Evolutionary conservation across 2,888 invertebrate genomes (phyloP).

Genomic region (Spisula subtruncata): DNA sequence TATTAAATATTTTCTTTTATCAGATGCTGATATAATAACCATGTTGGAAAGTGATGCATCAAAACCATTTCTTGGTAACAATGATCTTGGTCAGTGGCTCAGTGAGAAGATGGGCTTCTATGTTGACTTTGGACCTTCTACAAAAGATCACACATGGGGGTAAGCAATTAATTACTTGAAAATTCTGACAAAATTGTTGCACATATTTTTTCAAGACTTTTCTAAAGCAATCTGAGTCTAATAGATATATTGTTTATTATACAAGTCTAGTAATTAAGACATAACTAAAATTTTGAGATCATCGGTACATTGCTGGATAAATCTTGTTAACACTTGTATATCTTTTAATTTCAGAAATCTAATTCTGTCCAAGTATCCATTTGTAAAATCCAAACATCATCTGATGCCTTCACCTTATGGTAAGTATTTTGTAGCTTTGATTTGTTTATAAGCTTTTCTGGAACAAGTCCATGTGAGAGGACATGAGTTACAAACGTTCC

Average conservation of each 20-base stretch:
- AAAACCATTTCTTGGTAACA: constrained; percentile 88
- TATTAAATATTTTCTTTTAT: neutral
- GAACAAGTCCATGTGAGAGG: too few species aligned
- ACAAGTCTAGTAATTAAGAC: too few species aligned
- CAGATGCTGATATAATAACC: constrained; percentile 87
- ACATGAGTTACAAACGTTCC: too few species aligned
- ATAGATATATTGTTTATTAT: too few species aligned
- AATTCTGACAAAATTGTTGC: too few species aligned
- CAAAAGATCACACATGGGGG: constrained; percentile 88
- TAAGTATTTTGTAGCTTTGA: constrained; percentile 62
- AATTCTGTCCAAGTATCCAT: constrained; percentile 87
- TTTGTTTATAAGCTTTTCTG: too few species aligned
- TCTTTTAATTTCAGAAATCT: constrained; percentile 82
- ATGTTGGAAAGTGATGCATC: constrained; percentile 87
- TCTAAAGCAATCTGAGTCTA: too few species aligned
- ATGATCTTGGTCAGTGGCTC: constrained; percentile 87
- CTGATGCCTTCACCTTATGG: constrained; percentile 88
- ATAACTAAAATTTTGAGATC: too few species aligned
- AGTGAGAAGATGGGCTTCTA: constrained; percentile 87
- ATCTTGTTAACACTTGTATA: neutral
- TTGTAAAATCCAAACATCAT: constrained; percentile 87
- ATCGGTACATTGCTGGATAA: neutral
- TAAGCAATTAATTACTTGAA: constrained; percentile 60
- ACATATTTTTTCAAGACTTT: too few species aligned
- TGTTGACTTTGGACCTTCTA: constrained; percentile 88